A percentile compares a stretch with the other conserved stretches of the same genome.
phyloP scores from a whole-genome alignment of 2,113 vertebrate species.

The Mastomys coucha region DNA sequence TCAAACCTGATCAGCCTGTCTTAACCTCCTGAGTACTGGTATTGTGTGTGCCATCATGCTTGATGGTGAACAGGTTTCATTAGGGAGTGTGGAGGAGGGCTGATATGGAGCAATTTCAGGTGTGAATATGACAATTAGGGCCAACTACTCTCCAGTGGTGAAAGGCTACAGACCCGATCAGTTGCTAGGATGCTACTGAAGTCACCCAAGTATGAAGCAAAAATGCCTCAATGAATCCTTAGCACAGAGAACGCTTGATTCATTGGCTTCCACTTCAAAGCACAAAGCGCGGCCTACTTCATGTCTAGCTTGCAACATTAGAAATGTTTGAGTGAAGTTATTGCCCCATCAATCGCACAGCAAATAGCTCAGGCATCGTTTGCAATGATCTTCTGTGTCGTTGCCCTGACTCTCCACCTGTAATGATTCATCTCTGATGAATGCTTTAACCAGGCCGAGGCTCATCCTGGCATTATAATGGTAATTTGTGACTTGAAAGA shows the following conservation, averaged over 20 bases:
- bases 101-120: not conserved
- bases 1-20: not conserved
- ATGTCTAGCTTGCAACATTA: slow-evolving; percentile 55
- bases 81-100: not conserved
- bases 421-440: slow-evolving; percentile 63
- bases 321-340: slow-evolving; percentile 69
- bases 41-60: not conserved
- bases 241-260: slow-evolving; percentile 1
- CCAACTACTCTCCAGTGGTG: not conserved
- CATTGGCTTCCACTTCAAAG: slow-evolving; percentile 23
- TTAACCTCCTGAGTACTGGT: not conserved
- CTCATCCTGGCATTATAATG: slow-evolving; percentile 4
- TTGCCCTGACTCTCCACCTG: not conserved
- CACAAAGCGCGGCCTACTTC: slow-evolving; percentile 13
- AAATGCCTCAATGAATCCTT: slow-evolving; percentile 59
- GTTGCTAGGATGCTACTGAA: not conserved
- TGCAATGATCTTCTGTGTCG: slow-evolving; percentile 50
- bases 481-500: slow-evolving; percentile 64
- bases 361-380: slow-evolving; percentile 54
- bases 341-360: slow-evolving; percentile 61
- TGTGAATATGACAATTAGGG: not conserved
- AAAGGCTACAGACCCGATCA: not conserved
- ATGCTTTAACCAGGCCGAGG: not conserved
- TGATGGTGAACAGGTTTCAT: not conserved
- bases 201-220: not conserved